Evolutionary conservation across 2,888 invertebrate genomes (phyloP).

Genomic region (Lacanobia oleracea): DNA sequence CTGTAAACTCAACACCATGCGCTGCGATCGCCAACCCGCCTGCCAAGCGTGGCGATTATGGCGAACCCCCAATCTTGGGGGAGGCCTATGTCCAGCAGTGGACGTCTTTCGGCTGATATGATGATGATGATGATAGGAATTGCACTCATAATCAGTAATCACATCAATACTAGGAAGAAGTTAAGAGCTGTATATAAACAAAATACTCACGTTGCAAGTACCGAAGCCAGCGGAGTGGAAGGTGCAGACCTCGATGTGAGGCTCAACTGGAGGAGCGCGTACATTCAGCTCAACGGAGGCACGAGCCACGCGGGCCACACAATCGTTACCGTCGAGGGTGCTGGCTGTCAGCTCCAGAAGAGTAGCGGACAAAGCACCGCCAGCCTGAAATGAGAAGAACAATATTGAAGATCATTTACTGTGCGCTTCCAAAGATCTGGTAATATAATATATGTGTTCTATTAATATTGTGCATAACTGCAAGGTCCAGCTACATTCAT

Average conservation of each 20-base stretch:
- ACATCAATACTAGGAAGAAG: not conserved
- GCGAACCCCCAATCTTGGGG: too few relatives aligned
- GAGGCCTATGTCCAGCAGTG: too few relatives aligned
- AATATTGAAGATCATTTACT: not conserved
- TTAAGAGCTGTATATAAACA: not conserved
- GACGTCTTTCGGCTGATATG: too few relatives aligned
- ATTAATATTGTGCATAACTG: too few relatives aligned
- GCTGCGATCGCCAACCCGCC: too few relatives aligned
- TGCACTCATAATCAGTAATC: conserved; percentile 17
- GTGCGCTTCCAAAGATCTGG: not conserved
- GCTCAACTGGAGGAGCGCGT: conserved; percentile 72
- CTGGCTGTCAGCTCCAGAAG: conserved; percentile 64
- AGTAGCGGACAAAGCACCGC: conserved; percentile 68
- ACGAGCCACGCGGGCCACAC: conserved; percentile 57
- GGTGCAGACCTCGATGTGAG: conserved; percentile 78
- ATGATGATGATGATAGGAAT: too few relatives aligned
- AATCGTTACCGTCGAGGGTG: conserved; percentile 68
- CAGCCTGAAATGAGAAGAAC: conserved; percentile 24
- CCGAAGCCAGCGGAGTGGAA: conserved; percentile 72
- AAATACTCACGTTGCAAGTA: conserved; percentile 77
- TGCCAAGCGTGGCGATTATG: too few relatives aligned
- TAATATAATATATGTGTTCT: not conserved
- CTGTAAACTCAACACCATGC: too few relatives aligned
- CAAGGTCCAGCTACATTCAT: too few relatives aligned
- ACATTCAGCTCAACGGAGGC: conserved; percentile 66